A percentile compares a stretch with the other conserved stretches of the same genome.
These are phyloP conservation scores for Epinephelus cyanopodus DNA, from an alignment of 2,113 vertebrate genomes.

Conservation along the genomic window DNA sequence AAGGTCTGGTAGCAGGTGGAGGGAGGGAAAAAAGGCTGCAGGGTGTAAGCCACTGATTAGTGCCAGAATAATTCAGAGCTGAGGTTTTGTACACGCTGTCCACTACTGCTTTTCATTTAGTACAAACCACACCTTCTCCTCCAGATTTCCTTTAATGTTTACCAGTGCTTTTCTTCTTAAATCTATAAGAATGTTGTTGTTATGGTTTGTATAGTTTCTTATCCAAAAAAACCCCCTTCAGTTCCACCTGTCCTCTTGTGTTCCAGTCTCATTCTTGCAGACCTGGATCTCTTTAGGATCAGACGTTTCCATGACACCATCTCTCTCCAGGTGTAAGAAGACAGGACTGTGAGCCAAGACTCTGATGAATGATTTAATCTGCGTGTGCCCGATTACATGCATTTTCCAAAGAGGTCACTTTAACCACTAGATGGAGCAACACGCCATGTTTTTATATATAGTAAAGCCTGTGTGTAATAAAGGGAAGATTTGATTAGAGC, in stretches of 20 bases:
- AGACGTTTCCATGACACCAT: conserved; percentile 53
- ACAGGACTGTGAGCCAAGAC: background rate
- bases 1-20: conserved; percentile 10
- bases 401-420: background rate
- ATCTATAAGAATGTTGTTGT: background rate
- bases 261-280: background rate
- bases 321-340: conserved; percentile 24
- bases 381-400: background rate
- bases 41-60: background rate
- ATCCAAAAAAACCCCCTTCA: background rate
- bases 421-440: conserved; percentile 63
- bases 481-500: background rate
- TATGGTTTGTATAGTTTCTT: background rate
- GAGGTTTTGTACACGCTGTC: background rate
- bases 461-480: no score
- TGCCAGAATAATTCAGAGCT: background rate
- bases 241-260: background rate
- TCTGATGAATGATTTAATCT: conserved; percentile 32
- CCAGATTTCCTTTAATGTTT: background rate
- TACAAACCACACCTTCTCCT: background rate
- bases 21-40: background rate
- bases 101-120: no score
- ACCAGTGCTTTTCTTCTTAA: background rate
- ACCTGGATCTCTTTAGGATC: background rate
- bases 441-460: background rate